Base-by-base conservation (phyloP, 1,140 invertebrate genomes). In the Drosophila pachea region DNA sequence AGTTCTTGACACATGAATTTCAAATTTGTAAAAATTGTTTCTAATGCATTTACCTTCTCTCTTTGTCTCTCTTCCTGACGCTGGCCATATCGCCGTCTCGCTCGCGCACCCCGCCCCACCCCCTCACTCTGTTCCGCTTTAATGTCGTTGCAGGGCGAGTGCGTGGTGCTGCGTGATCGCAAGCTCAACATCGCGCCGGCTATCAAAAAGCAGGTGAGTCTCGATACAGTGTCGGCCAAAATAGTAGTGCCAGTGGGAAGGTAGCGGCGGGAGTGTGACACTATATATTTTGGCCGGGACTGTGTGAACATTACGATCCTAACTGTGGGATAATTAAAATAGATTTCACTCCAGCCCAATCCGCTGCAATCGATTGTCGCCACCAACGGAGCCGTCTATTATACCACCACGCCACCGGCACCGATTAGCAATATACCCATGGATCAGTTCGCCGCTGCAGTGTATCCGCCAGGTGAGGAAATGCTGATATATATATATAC, bases 131-230 rank as follows among this genome's bases (percentile, higher is more conserved):
- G 14, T n/a, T 7, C 45, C 50, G 47, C 33, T 1, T 9, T 7
- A 43, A 43, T 62, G 22, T 22, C 22, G 22, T 2, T 22, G 22
- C 87, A 95, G 93, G 91, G 92, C 49, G 94, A 95, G 68, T 93
- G 94, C 87, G 92, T 95, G 68, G 92, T 96, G 40, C 91, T 96
- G 69, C 93, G 94, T 87, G 95, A 96, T 86, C 91, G 95, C 76
- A 96, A 96, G 89, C 89, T 97, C 54, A 97, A 97, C 87, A 96
- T 97, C 89, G 96, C 95, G n/a, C 95, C 95, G 70, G 95, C 96
- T 67, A 95, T 97, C 68, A 95, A 95, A 84, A 97, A 97, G 90
- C 95, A 96, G 91, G 93, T 94, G 84, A 90, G 81, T 86, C 9
- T 29, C 8, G 4, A 11, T 43, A 43, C 40, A 43, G 40, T 43